A percentile compares a stretch with the other conserved stretches of the same genome.
phyloP scores from a whole-genome alignment of 2,113 vertebrate genomes.

The Heterochromis multidens region DNA sequence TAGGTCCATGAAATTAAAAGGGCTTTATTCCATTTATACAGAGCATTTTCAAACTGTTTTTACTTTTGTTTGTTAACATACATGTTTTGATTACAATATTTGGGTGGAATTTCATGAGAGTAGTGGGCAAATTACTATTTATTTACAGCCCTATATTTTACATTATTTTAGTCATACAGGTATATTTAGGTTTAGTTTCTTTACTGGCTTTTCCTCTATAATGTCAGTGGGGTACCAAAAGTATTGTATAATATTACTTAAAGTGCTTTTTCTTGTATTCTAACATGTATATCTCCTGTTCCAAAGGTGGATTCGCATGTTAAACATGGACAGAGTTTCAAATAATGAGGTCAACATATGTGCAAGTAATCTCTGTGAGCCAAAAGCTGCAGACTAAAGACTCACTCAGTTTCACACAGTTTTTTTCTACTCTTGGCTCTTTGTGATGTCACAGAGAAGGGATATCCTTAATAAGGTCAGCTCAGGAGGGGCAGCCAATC shows the following conservation, averaged over 20 bases:
- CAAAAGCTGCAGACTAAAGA: too few species aligned
- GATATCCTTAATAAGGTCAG: neutral
- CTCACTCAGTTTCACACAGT: accelerated
- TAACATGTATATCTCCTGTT: neutral
- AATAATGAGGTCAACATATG: neutral
- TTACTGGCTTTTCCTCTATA: neutral
- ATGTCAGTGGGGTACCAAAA: too few species aligned
- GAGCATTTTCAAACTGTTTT: neutral
- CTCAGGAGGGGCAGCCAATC: neutral
- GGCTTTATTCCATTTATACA: neutral
- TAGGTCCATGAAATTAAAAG: neutral
- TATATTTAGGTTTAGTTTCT: accelerated
- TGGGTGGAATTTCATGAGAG: neutral
- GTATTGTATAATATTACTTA: too few species aligned
- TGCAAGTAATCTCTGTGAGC: neutral
- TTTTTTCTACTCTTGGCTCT: neutral
- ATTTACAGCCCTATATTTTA: neutral
- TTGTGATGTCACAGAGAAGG: neutral
- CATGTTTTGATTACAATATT: too few species aligned
- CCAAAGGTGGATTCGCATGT: accelerated
- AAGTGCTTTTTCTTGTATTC: neutral
- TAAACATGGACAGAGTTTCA: neutral
- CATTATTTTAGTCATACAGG: neutral
- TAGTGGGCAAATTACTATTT: neutral
- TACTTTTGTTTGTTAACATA: too few species aligned